A percentile compares a stretch with the other conserved stretches of the same genome.
These are phyloP conservation scores for Dolichoris vasculosae DNA, from an alignment of 1,140 invertebrate species.

Conservation along the genomic window DNA sequence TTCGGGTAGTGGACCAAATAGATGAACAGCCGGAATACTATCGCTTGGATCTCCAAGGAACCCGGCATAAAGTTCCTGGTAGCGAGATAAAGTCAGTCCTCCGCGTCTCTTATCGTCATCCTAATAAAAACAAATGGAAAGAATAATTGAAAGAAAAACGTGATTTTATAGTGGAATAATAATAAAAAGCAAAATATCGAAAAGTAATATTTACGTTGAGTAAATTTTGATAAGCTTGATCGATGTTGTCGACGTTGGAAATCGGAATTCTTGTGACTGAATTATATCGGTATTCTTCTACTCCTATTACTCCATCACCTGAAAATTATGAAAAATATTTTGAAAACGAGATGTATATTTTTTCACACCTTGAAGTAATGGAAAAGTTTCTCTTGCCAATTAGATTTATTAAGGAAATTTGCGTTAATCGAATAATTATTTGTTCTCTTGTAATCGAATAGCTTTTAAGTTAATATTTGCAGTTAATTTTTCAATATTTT, in stretches of 20 bases:
- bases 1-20: conserved; percentile 83
- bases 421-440: too few species aligned
- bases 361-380: too few species aligned
- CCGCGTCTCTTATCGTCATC: conserved; percentile 86
- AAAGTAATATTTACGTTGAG: conserved; percentile 79
- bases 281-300: conserved; percentile 88
- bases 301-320: conserved; percentile 84
- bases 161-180: background rate
- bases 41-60: conserved; percentile 86
- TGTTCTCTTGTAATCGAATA: too few species aligned
- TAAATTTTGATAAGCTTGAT: conserved; percentile 85
- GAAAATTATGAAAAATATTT: conserved; percentile 23
- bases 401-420: too few species aligned
- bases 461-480: too few species aligned
- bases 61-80: conserved; percentile 88
- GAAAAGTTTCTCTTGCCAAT: too few species aligned
- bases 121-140: conserved; percentile 69
- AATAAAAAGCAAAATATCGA: background rate
- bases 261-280: conserved; percentile 86
- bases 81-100: conserved; percentile 83
- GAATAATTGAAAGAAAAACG: too few species aligned
- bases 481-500: too few species aligned
- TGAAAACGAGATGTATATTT: background rate
- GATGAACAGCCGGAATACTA: conserved; percentile 81
- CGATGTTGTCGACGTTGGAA: conserved; percentile 82